phyloP scores from a whole-genome alignment of 2,888 invertebrate genomes.

The Philaethria dido region DNA sequence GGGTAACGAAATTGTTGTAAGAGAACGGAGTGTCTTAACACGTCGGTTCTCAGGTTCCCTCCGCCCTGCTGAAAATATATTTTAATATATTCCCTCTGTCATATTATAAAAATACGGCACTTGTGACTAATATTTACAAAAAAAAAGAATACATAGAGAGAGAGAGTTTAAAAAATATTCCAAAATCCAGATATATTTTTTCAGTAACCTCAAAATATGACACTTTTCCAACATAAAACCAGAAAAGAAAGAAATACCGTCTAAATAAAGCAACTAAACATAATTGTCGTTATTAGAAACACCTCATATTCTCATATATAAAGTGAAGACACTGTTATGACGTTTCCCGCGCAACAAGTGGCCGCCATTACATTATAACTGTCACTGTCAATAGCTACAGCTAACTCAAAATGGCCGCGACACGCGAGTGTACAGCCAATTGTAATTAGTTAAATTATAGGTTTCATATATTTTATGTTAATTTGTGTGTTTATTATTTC shows the following conservation, averaged over 20 bases:
- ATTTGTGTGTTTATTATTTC: conserved; percentile 29
- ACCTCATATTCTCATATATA: conserved; percentile 32
- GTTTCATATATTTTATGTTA: conserved; percentile 38
- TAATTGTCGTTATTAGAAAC: conserved; percentile 19
- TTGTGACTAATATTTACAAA: too few species aligned
- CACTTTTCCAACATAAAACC: background rate
- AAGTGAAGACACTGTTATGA: conserved; percentile 42
- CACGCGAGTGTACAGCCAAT: conserved; percentile 59
- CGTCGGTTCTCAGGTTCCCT: too few species aligned
- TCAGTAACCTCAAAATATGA: background rate
- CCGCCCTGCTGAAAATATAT: too few species aligned
- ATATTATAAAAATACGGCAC: too few species aligned
- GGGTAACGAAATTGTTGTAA: too few species aligned
- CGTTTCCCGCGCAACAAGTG: conserved; percentile 48
- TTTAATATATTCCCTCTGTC: too few species aligned
- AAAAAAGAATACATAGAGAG: too few species aligned
- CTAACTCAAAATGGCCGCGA: conserved; percentile 66
- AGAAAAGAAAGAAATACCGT: background rate
- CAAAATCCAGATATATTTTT: too few species aligned
- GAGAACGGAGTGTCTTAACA: too few species aligned
- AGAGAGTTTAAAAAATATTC: too few species aligned
- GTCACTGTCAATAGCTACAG: conserved; percentile 56
- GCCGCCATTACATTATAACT: conserved; percentile 50
- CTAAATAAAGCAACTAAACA: conserved; percentile 5
- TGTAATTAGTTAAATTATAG: conserved; percentile 51